phyloP scores from a whole-genome alignment of 2,888 invertebrate genomes.

The Macropis europaea region DNA sequence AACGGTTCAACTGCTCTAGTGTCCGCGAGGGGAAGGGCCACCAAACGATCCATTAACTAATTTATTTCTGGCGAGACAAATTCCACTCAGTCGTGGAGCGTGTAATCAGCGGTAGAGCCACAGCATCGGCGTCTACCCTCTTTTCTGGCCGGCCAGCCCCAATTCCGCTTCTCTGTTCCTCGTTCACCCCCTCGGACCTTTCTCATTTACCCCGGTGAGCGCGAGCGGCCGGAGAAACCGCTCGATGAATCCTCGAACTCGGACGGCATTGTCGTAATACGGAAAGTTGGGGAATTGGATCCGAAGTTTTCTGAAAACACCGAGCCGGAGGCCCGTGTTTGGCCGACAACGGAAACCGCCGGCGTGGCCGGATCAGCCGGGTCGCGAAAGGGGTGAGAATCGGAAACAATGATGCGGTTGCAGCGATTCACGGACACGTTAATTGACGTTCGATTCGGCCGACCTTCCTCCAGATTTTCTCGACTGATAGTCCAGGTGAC shows the following conservation, averaged over 20 bases:
- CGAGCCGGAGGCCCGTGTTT: background rate
- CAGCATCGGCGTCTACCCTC: constrained; percentile 32
- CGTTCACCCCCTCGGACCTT: constrained; percentile 5
- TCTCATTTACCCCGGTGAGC: constrained; percentile 46
- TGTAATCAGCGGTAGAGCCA: constrained; percentile 66
- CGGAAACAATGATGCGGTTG: constrained; percentile 51
- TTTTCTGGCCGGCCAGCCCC: constrained; percentile 26
- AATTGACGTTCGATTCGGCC: constrained; percentile 39
- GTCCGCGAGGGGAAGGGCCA: background rate
- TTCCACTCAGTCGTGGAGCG: constrained; percentile 59
- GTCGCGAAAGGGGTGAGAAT: no score
- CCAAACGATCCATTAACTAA: constrained; percentile 66
- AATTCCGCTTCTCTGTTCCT: background rate
- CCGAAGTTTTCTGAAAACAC: constrained; percentile 71
- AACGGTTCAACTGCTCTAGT: background rate
- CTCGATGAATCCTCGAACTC: constrained; percentile 58
- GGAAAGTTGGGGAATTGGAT: constrained; percentile 72
- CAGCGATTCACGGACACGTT: constrained; percentile 35
- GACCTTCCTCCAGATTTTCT: constrained; percentile 1
- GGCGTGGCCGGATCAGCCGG: constrained; percentile 1
- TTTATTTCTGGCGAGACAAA: constrained; percentile 67
- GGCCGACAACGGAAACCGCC: constrained; percentile 25
- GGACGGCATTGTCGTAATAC: constrained; percentile 69
- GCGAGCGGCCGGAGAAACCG: constrained; percentile 21
- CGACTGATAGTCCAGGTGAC: no score